Conservation (phyloP, 2,797 vertebrate genomes). For the Sphenodon punctatus region DNA sequence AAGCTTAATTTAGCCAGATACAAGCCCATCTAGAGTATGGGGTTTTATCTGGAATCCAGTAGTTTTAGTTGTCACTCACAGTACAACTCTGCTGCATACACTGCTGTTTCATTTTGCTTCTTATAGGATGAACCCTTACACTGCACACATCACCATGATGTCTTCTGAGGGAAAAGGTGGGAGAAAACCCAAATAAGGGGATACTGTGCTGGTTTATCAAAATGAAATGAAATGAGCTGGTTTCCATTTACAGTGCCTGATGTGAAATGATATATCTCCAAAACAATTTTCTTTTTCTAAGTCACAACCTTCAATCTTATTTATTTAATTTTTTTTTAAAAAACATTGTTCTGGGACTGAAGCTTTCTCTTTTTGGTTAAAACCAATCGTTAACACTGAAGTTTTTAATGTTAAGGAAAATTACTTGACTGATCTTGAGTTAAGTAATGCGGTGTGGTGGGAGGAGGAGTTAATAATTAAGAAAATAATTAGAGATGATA, state of each 20-base stretch:
- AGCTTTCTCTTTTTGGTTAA: not conserved
- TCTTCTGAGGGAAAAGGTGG: not conserved
- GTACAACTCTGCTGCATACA: not conserved
- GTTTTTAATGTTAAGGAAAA: not conserved
- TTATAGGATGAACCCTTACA: not conserved
- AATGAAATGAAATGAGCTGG: not conserved
- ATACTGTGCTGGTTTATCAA: not conserved
- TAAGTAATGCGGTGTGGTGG: not conserved
- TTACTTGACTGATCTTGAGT: not conserved
- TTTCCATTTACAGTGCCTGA: not conserved
- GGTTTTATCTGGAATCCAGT: not conserved
- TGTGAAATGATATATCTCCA: too few species aligned
- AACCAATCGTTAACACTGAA: not conserved
- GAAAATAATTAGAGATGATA: too few species aligned
- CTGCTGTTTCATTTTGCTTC: not conserved
- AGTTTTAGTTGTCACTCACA: not conserved
- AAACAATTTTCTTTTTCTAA: too few species aligned
- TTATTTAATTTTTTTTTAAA: not conserved
- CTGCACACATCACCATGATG: not conserved
- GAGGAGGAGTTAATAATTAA: too few species aligned
- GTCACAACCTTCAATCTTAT: too few species aligned
- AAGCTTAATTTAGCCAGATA: too few species aligned
- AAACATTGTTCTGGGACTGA: too few species aligned
- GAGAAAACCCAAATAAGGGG: not conserved
- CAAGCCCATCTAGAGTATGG: too few species aligned